Evolutionary conservation across 2,888 invertebrate genomes (phyloP), one percentile per base, ranked within the genome.

Genomic region (Peribatodes rhomboidaria): DNA sequence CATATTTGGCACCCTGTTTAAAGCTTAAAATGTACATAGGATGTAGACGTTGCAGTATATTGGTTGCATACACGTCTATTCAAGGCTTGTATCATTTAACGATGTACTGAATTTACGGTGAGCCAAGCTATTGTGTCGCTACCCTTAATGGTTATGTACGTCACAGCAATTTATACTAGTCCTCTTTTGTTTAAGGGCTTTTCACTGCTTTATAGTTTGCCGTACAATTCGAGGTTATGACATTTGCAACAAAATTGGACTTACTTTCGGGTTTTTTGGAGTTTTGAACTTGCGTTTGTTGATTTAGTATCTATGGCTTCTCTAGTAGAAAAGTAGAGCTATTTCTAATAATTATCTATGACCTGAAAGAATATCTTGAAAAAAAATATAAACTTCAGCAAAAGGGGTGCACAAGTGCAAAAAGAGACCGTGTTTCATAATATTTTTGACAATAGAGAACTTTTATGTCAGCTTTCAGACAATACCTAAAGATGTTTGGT

Each of bases 161-260:
- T 35, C 50, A 31, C 9, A 37, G 18, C 31, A 54, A 47, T 39
- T 39, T 37, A 53, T n/a, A 16, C n/a, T 47, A 46, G 33, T 20
- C 37, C 7, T 14, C 16, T 37, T 47, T 52, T 49, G 41, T 47
- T 35, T 13, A 27, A 31, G 49, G 49, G 14, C 53, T 35, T 22
- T 44, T 47, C 41, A 27, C 60, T 65, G 65, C n/a, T 33, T 22
- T 46, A 39, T 56, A 56, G 35, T 44, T 39, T 20, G 20, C 41
- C 52, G 39, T 77, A 59, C 61, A 13, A 44, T 49, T 6, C 27
- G 31, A 61, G 73, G 69, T 72, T 76, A 78, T 80, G 77, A 76
- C 77, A 77, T 80, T 81, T 78, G 75, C 66, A 69, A 66, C 69
- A 56, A 76, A 80, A 82, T 80, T 81, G 77, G 68, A 80, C 79